Base-by-base conservation (phyloP, 2,888 invertebrate species). In the Resseliella maxima region DNA sequence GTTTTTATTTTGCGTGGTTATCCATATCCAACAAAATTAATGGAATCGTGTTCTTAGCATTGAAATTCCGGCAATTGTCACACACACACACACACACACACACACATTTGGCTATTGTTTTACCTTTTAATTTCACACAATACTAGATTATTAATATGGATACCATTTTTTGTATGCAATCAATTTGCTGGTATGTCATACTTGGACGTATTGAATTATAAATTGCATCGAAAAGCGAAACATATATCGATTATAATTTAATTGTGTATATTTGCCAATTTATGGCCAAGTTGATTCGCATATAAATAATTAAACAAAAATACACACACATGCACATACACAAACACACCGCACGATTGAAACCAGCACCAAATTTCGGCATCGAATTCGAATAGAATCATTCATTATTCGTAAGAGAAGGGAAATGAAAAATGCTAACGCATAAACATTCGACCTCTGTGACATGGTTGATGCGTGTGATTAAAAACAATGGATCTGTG, bases 151-250 rank as follows among this genome's bases (percentile, higher is more conserved):
- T 41, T 41, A 59, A n/a, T 59, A 59, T 24, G 24, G 3, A 59
- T 59, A 59, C 5, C 2, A 50, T 59, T 59, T 24, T 24, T 3
- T 31, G 72, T 31, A 72, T 72, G 31, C 72, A 72, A 72, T 72
- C 72, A 72, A 3, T 31, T 24, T 5, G 72, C 10, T 72, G 31
- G 72, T 12, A 72, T 72, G 72, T 72, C 72, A 72, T 72, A 31
- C 31, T 72, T 72, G 35, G 72, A 72, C 72, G 72, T 72, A 72
- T 72, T 72, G 15, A 72, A 72, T 15, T 72, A 15, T 72, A 10
- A 15, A 24, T 31, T 72, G 72, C 72, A 72, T 72, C 72, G 0
- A 72, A 72, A 24, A 10, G 15, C 15, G 5, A 18, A 59, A 24
- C 15, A 12, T 24, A 59, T 24, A 59, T 59, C 59, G 24, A 59